These are phyloP conservation scores for Copsychus sechellarum DNA, from an alignment of 2,113 vertebrate genomes.

Conservation along the genomic window DNA sequence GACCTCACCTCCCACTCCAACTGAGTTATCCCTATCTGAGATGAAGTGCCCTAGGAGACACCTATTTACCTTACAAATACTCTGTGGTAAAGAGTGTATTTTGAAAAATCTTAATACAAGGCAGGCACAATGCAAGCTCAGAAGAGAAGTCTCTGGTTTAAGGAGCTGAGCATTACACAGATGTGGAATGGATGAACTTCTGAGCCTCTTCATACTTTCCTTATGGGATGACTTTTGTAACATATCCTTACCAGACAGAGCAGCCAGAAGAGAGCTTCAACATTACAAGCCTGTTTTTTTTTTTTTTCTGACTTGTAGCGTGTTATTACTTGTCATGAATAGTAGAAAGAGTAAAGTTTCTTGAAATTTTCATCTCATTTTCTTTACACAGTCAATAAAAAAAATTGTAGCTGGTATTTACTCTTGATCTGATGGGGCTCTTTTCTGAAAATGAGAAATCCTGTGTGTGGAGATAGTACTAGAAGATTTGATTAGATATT, in stretches of 20 bases:
- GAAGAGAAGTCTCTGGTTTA: background rate
- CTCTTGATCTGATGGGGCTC: background rate
- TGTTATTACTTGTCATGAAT: background rate
- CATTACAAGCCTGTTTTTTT: background rate
- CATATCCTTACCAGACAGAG: background rate
- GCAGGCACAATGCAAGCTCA: background rate
- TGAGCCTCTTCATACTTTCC: background rate
- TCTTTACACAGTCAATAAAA: background rate
- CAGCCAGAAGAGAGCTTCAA: background rate
- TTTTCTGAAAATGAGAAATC: background rate
- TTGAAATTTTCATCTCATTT: background rate
- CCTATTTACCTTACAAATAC: background rate
- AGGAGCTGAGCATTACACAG: background rate
- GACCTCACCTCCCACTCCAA: background rate
- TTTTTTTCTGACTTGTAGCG: background rate
- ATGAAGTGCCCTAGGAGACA: background rate
- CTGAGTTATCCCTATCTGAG: background rate
- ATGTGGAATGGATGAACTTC: background rate
- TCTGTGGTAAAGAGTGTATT: background rate
- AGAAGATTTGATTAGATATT: background rate
- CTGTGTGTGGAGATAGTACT: background rate
- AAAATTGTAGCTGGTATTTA: background rate
- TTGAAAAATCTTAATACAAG: background rate
- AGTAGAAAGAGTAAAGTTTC: background rate
- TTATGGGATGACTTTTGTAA: background rate